Conservation (phyloP, 2,797 vertebrate species). For the Hozukius guyotensis region DNA sequence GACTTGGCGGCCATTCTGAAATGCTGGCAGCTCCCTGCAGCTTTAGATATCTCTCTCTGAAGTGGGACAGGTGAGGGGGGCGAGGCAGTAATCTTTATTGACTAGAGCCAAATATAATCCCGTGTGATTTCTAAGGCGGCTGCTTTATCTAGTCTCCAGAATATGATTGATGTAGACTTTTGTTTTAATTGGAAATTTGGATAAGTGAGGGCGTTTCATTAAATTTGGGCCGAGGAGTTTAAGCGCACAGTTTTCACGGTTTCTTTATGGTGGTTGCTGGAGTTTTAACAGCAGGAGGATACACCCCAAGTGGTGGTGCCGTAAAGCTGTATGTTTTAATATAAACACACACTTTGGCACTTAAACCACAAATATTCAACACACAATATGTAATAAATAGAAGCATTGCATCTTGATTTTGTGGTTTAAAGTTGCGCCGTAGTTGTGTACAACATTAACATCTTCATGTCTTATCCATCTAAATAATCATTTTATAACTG, state of each 20-base stretch:
- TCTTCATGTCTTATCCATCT: not conserved
- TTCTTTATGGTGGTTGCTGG: not conserved
- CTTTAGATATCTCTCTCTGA: slow-evolving; percentile 44
- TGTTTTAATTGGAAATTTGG: slow-evolving; percentile 56
- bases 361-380: not conserved
- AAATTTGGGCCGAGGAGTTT: slow-evolving; percentile 12
- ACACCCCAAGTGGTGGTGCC: not conserved
- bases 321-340: not conserved
- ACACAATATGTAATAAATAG: not conserved
- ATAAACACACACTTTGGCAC: not conserved
- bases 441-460: not conserved
- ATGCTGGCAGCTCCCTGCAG: slow-evolving; percentile 37
- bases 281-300: not conserved
- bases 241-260: not conserved
- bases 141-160: slow-evolving; percentile 39
- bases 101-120: slow-evolving; percentile 62
- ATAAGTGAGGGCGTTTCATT: slow-evolving; percentile 19
- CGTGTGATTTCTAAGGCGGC: slow-evolving; percentile 40
- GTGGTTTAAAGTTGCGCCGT: not conserved
- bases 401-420: not conserved
- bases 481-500: not conserved
- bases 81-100: slow-evolving; percentile 64
- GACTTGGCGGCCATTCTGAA: slow-evolving; percentile 32
- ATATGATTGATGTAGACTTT: slow-evolving; percentile 46
- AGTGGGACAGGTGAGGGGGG: slow-evolving; percentile 54